Evolutionary conservation across 2,113 vertebrate species (phyloP).

Genomic region (Clarias magur): DNA sequence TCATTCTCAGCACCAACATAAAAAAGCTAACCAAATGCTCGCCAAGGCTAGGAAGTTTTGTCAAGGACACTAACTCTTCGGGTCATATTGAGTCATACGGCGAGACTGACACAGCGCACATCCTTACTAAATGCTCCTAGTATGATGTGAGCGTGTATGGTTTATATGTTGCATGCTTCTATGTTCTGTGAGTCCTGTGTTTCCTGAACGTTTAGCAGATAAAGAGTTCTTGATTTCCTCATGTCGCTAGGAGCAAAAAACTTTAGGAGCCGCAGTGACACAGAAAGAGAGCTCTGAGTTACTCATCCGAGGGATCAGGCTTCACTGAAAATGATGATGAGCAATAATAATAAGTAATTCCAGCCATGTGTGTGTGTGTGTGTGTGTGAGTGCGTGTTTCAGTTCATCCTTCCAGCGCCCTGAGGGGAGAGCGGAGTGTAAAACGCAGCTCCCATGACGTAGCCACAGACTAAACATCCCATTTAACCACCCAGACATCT

Average conservation of each 20-base stretch:
- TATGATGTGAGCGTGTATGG: not conserved
- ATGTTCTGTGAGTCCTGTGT: not conserved
- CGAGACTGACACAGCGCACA: no score
- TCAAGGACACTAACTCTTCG: not conserved
- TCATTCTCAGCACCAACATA: not conserved
- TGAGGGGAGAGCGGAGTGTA: slow-evolving; percentile 23
- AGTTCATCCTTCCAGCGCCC: slow-evolving; percentile 11
- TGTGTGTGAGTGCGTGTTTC: slow-evolving; percentile 38
- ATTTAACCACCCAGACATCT: slow-evolving; percentile 70
- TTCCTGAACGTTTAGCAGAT: not conserved
- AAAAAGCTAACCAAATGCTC: not conserved
- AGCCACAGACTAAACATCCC: slow-evolving; percentile 72
- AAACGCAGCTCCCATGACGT: slow-evolving; percentile 69
- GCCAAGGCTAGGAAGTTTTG: not conserved
- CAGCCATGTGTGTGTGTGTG: slow-evolving; percentile 41
- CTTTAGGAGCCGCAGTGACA: not conserved
- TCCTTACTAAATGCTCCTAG: no score
- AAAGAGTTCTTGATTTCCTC: not conserved
- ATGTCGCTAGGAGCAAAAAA: not conserved
- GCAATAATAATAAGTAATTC: slow-evolving; percentile 31
- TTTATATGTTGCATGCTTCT: not conserved
- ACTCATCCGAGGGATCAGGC: slow-evolving; percentile 14
- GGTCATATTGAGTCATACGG: not conserved
- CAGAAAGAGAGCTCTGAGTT: not conserved
- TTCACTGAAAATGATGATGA: slow-evolving; percentile 34